Base-by-base conservation (phyloP, 2,888 invertebrate species). In the Diarsia rubi region DNA sequence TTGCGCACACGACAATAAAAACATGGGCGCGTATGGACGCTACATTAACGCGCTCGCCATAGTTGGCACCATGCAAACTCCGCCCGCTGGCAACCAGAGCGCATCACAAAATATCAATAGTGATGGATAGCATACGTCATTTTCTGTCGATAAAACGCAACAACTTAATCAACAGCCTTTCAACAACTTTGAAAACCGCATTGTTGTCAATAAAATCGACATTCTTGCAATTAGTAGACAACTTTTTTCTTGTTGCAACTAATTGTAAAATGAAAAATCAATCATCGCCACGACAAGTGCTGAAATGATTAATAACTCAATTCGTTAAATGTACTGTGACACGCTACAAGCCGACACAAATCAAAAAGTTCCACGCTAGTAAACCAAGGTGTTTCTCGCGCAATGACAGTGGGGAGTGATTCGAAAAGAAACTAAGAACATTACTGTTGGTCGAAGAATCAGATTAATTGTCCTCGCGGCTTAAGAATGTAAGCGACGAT, bases 31-130 rank as follows among this genome's bases (percentile, higher is more conserved):
- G 91, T 91, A 93, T 89, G 87, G 92, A 89, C 90, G 94, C 88
- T 95, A 95, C 95, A 96, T 96, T 96, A 96, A 92, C 96, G 96
- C 94, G 95, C 95, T 92, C 94, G 94, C 94, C 96, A 96, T 96
- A 95, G 92, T 96, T 96, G 96, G 96, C 96, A 96, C 93, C 92
- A 88, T 90, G 86, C 89, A 90, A 89, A 90, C 95, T 90, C 94
- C 95, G 93, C 95, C 95, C 88, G 92, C 92, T 95, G 94, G 94
- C 95, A 94, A 88, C 88, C 82, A 84, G 86, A 86, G 82, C 88
- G 88, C 89, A 90, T 89, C 92, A 90, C 90, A 85, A 90, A 92
- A 90, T 90, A 92, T 91, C 91, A 89, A 90, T 93, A 93, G 94
- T 92, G 93, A 92, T 92, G 93, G 89, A 92, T 90, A 86, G 73